These are phyloP conservation scores for Fabriciana adippe DNA, from an alignment of 2,888 invertebrate species.

Conservation along the genomic window DNA sequence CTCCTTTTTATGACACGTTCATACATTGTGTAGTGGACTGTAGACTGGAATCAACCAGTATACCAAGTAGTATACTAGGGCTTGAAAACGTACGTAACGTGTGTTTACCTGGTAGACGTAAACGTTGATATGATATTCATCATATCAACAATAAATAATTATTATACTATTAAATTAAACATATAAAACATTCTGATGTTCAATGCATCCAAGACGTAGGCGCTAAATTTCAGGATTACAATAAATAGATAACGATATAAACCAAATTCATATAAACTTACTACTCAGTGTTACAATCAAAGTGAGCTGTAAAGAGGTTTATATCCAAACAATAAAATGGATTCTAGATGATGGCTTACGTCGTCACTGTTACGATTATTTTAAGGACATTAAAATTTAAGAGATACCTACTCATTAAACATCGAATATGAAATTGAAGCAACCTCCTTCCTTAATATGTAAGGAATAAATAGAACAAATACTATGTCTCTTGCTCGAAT, in stretches of 20 bases:
- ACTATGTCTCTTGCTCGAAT: too few species aligned
- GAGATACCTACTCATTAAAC: conserved; percentile 58
- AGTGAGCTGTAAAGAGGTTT: conserved; percentile 70
- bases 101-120: too few species aligned
- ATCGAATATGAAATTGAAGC: conserved; percentile 53
- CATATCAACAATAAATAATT: background rate
- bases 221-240: conserved; percentile 5
- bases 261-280: conserved; percentile 58
- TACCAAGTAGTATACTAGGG: too few species aligned
- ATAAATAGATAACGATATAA: conserved; percentile 50
- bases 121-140: too few species aligned
- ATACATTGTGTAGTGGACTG: too few species aligned
- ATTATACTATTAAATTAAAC: background rate
- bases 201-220: background rate
- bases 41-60: too few species aligned
- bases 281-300: conserved; percentile 56
- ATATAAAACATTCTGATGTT: background rate
- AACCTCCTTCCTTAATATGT: background rate
- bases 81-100: too few species aligned
- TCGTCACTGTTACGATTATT: conserved; percentile 69
- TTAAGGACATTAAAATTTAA: conserved; percentile 71
- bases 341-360: conserved; percentile 69
- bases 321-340: conserved; percentile 77
- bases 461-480: too few species aligned
- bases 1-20: too few species aligned